Conservation (phyloP, 2,888 invertebrate species). For the Nudaria mundana region DNA sequence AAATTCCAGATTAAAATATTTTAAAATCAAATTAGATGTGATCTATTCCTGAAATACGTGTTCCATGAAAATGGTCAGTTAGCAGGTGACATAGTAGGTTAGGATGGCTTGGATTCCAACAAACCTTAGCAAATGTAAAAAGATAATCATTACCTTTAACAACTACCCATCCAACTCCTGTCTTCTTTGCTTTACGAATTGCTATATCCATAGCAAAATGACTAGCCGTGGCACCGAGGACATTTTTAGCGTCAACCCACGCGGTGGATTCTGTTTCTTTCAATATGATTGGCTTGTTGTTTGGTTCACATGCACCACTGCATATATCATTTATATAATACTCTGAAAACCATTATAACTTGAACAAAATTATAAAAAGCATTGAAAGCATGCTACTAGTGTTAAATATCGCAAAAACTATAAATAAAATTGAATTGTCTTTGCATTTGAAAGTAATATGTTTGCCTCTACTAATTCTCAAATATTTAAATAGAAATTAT, state of each 20-base stretch:
- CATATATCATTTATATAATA: conserved; percentile 90
- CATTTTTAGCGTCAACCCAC: conserved; percentile 90
- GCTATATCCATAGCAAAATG: conserved; percentile 90
- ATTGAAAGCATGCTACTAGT: too few species aligned
- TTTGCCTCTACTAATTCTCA: too few species aligned
- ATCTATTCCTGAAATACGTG: too few species aligned
- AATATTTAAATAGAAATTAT: too few species aligned
- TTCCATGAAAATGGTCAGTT: neutral
- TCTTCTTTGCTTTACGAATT: conserved; percentile 88
- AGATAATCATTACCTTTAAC: conserved; percentile 87
- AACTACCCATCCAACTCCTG: conserved; percentile 92
- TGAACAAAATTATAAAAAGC: too few species aligned
- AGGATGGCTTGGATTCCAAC: too few species aligned
- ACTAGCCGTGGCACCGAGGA: conserved; percentile 90
- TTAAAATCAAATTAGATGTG: too few species aligned
- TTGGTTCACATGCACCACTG: conserved; percentile 82
- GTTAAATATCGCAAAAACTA: too few species aligned
- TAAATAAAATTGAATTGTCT: too few species aligned
- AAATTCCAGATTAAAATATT: neutral
- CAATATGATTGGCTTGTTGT: conserved; percentile 83
- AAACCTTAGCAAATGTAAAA: too few species aligned
- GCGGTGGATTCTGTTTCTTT: conserved; percentile 86
- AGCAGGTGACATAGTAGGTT: too few species aligned
- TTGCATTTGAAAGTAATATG: too few species aligned
- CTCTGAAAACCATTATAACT: conserved; percentile 80